These are phyloP conservation scores for Phortica okadai DNA, from an alignment of 2,888 invertebrate species.

Conservation along the genomic window DNA sequence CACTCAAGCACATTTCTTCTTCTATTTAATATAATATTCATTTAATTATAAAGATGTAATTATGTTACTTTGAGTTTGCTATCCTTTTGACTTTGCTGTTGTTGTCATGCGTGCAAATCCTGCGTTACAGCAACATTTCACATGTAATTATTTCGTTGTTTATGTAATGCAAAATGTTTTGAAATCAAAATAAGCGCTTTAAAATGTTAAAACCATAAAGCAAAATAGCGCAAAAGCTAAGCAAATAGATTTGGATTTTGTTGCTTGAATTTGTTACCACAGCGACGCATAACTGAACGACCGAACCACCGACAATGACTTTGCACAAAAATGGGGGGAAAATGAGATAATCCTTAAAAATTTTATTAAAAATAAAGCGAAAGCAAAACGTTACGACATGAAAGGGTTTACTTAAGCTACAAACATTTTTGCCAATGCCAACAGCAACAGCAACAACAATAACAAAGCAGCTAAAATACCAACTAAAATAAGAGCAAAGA, in stretches of 20 bases:
- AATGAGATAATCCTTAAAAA: slow-evolving; percentile 34
- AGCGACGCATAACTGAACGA: background rate
- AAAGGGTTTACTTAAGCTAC: slow-evolving; percentile 27
- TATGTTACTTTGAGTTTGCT: background rate
- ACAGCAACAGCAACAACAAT: slow-evolving; percentile 32
- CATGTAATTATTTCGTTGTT: slow-evolving; percentile 11
- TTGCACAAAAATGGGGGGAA: background rate
- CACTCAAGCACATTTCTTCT: background rate
- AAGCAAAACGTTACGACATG: slow-evolving; percentile 16
- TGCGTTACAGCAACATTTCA: background rate
- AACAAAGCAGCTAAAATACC: slow-evolving; percentile 19
- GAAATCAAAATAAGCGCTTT: slow-evolving; percentile 17
- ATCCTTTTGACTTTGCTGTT: too few species aligned
- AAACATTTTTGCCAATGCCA: slow-evolving; percentile 24
- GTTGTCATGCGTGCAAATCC: background rate
- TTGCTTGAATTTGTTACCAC: slow-evolving; percentile 7
- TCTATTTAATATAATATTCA: background rate
- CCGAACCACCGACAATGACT: background rate
- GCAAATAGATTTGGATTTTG: slow-evolving; percentile 11
- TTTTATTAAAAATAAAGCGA: slow-evolving; percentile 3
- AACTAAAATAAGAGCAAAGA: slow-evolving; percentile 19
- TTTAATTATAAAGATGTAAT: background rate
- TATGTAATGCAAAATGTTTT: background rate
- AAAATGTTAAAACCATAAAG: slow-evolving; percentile 10
- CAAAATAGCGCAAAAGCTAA: slow-evolving; percentile 8